Percentiles rank a stretch among this genome's conserved stretches.
phyloP scores from a whole-genome alignment of 92 coral and sea anemone genomes.

The Ricordea florida region DNA sequence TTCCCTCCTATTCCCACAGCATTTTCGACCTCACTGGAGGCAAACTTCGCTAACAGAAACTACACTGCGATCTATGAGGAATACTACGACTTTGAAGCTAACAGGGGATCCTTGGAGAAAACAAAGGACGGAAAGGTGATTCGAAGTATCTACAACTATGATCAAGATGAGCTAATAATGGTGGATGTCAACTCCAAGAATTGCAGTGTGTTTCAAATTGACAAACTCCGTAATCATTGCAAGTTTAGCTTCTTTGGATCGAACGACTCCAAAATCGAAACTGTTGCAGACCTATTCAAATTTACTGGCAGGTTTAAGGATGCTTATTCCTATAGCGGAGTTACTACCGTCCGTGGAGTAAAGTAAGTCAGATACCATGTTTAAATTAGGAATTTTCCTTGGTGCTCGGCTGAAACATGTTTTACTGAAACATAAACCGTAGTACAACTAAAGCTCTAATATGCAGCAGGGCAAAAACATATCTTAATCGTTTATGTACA shows the following conservation, averaged over 20 bases:
- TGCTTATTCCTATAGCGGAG: slow-evolving; percentile 49
- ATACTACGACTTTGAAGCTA: slow-evolving; percentile 53
- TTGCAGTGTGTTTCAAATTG: slow-evolving; percentile 42
- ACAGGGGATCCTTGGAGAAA: slow-evolving; percentile 41
- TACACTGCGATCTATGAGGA: slow-evolving; percentile 46
- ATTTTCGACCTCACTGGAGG: slow-evolving; percentile 54
- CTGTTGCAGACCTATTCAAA: slow-evolving; percentile 57
- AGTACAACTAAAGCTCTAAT: too few species aligned
- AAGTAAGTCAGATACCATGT: slow-evolving; percentile 58
- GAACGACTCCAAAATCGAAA: slow-evolving; percentile 55
- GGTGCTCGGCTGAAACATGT: too few species aligned
- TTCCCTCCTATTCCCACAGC: slow-evolving; percentile 66
- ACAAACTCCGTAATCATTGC: neutral
- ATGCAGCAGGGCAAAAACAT: too few species aligned
- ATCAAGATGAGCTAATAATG: slow-evolving; percentile 54
- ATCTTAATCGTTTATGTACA: too few species aligned
- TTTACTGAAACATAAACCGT: too few species aligned
- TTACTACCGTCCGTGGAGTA: slow-evolving; percentile 51
- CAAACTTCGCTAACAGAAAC: slow-evolving; percentile 59
- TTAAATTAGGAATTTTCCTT: too few species aligned
- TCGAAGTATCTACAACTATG: slow-evolving; percentile 62
- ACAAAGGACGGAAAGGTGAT: slow-evolving; percentile 27
- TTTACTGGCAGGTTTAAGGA: slow-evolving; percentile 62
- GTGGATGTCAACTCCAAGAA: slow-evolving; percentile 14
- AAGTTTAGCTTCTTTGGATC: slow-evolving; percentile 51